These are phyloP conservation scores for Sitodiplosis mosellana DNA, from an alignment of 1,140 invertebrate species.

Conservation along the genomic window DNA sequence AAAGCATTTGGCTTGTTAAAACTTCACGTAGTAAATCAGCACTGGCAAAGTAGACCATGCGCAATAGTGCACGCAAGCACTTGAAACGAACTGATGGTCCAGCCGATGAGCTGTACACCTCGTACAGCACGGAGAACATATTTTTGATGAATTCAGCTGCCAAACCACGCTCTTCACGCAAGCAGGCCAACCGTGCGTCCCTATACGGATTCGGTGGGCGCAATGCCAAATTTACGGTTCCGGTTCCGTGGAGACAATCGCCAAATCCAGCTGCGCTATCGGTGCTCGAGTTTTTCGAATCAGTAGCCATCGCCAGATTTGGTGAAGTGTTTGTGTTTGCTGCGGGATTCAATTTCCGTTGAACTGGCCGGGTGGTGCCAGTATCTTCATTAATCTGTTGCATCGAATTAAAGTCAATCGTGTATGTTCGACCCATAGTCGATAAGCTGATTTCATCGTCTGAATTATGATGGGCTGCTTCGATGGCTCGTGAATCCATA, in stretches of 20 bases:
- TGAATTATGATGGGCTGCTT: constrained; percentile 80
- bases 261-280: constrained; percentile 4
- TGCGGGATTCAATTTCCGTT: constrained; percentile 35
- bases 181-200: constrained; percentile 47
- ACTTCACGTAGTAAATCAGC: constrained; percentile 71
- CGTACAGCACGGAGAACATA: constrained; percentile 80
- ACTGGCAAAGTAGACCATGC: constrained; percentile 89
- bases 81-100: constrained; percentile 94
- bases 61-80: constrained; percentile 81
- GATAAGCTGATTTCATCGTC: constrained; percentile 89
- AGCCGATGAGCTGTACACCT: constrained; percentile 93
- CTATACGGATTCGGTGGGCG: constrained; percentile 10
- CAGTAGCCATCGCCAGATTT: constrained; percentile 3
- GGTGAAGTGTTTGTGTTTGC: neutral
- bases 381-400: constrained; percentile 97
- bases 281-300: constrained; percentile 6
- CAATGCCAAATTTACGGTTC: constrained; percentile 2
- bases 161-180: constrained; percentile 42
- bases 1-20: constrained; percentile 82
- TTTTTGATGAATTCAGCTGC: constrained; percentile 67
- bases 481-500: constrained; percentile 42
- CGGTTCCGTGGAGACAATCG: constrained; percentile 5
- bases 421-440: constrained; percentile 80
- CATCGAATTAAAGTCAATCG: constrained; percentile 91
- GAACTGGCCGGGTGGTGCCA: constrained; percentile 78